Evolutionary conservation across 2,888 invertebrate species (phyloP).

Genomic region (Geophilus truncorum): DNA sequence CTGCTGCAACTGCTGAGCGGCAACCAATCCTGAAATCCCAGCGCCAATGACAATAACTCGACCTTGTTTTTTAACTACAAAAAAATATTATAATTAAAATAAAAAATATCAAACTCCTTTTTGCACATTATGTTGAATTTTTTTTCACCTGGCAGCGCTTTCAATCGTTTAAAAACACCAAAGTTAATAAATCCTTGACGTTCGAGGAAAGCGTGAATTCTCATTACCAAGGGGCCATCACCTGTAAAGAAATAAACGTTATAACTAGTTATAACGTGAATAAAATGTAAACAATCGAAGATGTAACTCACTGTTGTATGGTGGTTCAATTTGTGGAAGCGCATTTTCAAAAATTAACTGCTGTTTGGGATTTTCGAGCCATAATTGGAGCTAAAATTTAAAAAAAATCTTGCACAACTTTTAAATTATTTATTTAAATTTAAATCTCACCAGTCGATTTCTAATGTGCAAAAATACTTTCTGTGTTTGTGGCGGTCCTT

Average conservation of each 20-base stretch:
- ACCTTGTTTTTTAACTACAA: conserved; percentile 50
- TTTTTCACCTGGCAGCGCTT: conserved; percentile 50
- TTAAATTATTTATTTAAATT: not conserved
- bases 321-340: conserved; percentile 72
- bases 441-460: conserved; percentile 64
- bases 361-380: conserved; percentile 91
- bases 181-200: conserved; percentile 97
- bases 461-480: conserved; percentile 87
- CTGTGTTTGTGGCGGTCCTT: conserved; percentile 72
- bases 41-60: conserved; percentile 63
- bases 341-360: conserved; percentile 79
- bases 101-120: not conserved
- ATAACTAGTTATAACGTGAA: too few species aligned
- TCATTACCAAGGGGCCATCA: conserved; percentile 73
- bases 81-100: conserved; percentile 13
- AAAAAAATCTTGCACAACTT: conserved; percentile 45
- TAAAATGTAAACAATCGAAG: not conserved
- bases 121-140: not conserved
- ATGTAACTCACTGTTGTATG: conserved; percentile 70
- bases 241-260: conserved; percentile 39
- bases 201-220: conserved; percentile 86
- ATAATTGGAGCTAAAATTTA: conserved; percentile 89
- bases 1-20: conserved; percentile 88
- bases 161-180: conserved; percentile 85
- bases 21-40: conserved; percentile 90